These are phyloP conservation scores for Archivesica marissinica DNA, from an alignment of 1,140 invertebrate species.

Conservation along the genomic window DNA sequence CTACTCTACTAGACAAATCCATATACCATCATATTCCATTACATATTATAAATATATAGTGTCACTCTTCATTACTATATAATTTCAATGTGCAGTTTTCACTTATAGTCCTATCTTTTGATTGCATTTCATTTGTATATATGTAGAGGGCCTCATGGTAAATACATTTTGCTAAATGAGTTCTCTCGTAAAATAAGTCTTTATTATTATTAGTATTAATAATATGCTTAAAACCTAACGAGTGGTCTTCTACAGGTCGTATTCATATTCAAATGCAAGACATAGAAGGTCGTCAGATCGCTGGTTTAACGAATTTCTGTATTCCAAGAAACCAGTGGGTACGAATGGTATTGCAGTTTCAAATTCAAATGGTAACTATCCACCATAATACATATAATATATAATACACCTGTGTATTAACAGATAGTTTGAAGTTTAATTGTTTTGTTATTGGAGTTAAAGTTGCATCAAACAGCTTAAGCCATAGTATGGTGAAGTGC, in stretches of 20 bases:
- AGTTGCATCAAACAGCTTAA: not conserved
- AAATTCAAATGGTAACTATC: conserved; percentile 47
- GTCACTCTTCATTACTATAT: not conserved
- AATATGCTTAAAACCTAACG: not conserved
- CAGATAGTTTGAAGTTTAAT: not conserved
- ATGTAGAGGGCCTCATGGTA: too few relatives aligned
- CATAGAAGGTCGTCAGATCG: conserved; percentile 30
- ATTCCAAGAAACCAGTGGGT: conserved; percentile 64
- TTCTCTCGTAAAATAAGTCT: too few relatives aligned
- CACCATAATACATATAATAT: conserved; percentile 22
- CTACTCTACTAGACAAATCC: too few relatives aligned
- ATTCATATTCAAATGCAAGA: conserved; percentile 62
- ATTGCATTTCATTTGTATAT: too few relatives aligned
- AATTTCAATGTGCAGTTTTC: too few relatives aligned
- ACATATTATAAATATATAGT: not conserved
- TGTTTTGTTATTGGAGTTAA: not conserved
- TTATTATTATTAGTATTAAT: not conserved
- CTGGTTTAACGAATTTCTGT: conserved; percentile 41
- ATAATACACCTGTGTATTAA: not conserved
- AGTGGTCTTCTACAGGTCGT: conserved; percentile 44
- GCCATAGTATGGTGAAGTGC: not conserved
- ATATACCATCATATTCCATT: too few relatives aligned
- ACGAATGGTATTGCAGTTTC: conserved; percentile 51
- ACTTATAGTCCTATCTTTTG: too few relatives aligned
- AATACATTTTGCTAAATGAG: too few relatives aligned